A percentile compares a stretch with the other conserved stretches of the same genome.
phyloP scores from a whole-genome alignment of 2,888 invertebrate genomes.

The Tipula vernalis region DNA sequence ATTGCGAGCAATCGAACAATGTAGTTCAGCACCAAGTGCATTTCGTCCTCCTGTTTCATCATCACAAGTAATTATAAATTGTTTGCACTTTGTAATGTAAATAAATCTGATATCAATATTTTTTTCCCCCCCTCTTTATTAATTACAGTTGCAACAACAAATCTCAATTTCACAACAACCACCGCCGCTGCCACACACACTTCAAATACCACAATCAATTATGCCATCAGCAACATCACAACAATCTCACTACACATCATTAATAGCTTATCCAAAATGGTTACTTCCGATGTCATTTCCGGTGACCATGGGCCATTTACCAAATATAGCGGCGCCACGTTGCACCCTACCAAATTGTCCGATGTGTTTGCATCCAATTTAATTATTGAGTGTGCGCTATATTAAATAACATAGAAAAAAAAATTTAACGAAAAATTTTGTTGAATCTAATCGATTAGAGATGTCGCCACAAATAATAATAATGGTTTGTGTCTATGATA shows the following conservation, averaged over 20 bases:
- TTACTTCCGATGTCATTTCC: conserved; percentile 33
- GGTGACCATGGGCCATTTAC: conserved; percentile 33
- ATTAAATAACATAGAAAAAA: not conserved
- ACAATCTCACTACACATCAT: conserved; percentile 19
- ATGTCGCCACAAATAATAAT: not conserved
- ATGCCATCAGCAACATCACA: not conserved
- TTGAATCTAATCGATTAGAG: not conserved
- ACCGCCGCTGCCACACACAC: not conserved
- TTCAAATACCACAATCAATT: conserved; percentile 4
- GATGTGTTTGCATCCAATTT: conserved; percentile 13
- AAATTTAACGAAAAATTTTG: not conserved
- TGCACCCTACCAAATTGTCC: conserved; percentile 36
- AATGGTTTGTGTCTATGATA: not conserved
- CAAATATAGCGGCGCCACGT: conserved; percentile 36
- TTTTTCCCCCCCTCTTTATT: too few species aligned
- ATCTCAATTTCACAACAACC: not conserved
- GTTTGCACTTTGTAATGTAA: not conserved
- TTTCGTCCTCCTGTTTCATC: conserved; percentile 18
- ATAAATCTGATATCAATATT: not conserved
- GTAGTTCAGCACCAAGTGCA: conserved; percentile 21
- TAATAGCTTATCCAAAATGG: conserved; percentile 34
- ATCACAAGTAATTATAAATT: conserved; percentile 15
- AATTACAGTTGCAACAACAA: not conserved
- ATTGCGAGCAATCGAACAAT: conserved; percentile 41
- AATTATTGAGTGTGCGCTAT: not conserved